Conservation (phyloP, 1,140 invertebrate genomes). For the Leptopilina clavipes region DNA sequence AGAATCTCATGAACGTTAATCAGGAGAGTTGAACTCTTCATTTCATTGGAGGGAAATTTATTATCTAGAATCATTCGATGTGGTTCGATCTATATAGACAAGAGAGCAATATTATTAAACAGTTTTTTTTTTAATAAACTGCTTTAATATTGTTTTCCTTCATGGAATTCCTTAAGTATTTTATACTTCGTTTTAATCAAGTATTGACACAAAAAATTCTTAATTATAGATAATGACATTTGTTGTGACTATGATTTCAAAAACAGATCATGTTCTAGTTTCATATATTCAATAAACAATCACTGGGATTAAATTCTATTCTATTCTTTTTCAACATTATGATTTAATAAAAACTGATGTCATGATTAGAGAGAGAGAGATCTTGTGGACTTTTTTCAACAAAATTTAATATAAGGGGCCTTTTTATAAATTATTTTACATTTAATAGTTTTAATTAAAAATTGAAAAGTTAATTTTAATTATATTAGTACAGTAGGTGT, state of each 20-base stretch:
- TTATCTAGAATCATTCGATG: conserved; percentile 47
- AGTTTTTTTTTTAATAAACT: background rate
- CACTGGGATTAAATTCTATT: background rate
- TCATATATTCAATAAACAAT: background rate
- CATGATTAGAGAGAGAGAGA: too few species aligned
- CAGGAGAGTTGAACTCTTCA: conserved; percentile 5
- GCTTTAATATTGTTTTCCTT: background rate
- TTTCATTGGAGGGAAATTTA: conserved; percentile 28
- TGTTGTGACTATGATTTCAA: background rate
- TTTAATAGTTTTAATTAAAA: too few species aligned
- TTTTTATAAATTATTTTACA: too few species aligned
- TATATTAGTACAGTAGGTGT: too few species aligned
- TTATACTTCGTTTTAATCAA: background rate
- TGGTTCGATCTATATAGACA: conserved; percentile 28
- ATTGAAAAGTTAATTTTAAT: too few species aligned
- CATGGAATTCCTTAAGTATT: background rate
- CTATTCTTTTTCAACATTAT: background rate
- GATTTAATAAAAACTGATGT: too few species aligned
- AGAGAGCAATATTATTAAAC: background rate
- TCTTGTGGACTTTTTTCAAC: too few species aligned
- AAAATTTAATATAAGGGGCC: too few species aligned
- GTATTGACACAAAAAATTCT: background rate
- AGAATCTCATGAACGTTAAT: background rate
- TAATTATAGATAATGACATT: background rate
- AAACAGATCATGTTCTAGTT: background rate